Percentiles rank a stretch among this genome's conserved stretches.
Evolutionary conservation across 1,140 invertebrate genomes (phyloP).

Genomic region (Drosophila kepulauana): DNA sequence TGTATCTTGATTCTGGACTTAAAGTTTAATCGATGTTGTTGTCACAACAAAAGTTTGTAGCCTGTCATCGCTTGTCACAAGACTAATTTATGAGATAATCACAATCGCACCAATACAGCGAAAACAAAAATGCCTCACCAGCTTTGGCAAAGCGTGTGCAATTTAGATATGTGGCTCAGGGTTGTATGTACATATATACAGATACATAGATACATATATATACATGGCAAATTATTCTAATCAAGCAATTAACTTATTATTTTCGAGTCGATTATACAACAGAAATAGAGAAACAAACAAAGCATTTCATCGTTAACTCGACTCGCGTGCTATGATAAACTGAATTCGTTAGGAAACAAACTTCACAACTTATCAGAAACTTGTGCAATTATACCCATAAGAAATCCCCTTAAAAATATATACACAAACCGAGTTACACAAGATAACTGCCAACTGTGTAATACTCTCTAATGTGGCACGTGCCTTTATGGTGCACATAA

Average conservation of each 20-base stretch:
- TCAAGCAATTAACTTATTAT: constrained; percentile 79
- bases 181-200: constrained; percentile 35
- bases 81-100: constrained; percentile 83
- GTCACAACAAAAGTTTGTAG: constrained; percentile 50
- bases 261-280: constrained; percentile 46
- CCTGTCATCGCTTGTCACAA: constrained; percentile 80
- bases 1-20: constrained; percentile 43
- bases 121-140: neutral
- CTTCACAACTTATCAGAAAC: constrained; percentile 10
- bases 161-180: constrained; percentile 59
- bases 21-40: constrained; percentile 78
- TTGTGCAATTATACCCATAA: constrained; percentile 17
- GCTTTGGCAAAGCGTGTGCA: constrained; percentile 28
- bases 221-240: constrained; percentile 66
- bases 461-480: constrained; percentile 17
- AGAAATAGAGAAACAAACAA: constrained; percentile 28
- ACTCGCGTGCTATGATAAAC: constrained; percentile 47
- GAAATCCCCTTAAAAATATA: neutral
- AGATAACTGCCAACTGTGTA: neutral
- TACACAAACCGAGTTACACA: neutral
- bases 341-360: constrained; percentile 8
- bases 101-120: constrained; percentile 37
- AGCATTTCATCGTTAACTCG: constrained; percentile 33
- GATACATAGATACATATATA: constrained; percentile 4
- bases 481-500: constrained; percentile 32